Evolutionary conservation across 2,797 vertebrate genomes (phyloP).

Genomic region (Helarctos malayanus): DNA sequence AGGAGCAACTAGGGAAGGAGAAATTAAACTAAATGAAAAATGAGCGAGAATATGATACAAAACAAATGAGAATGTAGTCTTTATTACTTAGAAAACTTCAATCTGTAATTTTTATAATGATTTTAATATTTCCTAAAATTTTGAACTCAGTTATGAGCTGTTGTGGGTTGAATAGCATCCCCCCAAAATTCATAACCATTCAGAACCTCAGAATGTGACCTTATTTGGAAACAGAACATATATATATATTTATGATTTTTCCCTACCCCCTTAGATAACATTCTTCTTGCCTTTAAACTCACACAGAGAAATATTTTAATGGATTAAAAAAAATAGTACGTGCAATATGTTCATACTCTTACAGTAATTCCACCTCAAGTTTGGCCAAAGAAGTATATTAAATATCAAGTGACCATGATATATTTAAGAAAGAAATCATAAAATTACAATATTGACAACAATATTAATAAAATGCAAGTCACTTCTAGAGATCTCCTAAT

Average conservation of each 20-base stretch:
- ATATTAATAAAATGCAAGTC: conserved; percentile 9
- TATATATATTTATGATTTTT: background rate
- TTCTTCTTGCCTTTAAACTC: background rate
- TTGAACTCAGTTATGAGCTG: background rate
- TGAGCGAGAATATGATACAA: background rate
- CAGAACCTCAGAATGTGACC: background rate
- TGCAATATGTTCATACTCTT: background rate
- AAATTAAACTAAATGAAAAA: conserved; percentile 35
- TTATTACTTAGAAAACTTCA: conserved; percentile 4
- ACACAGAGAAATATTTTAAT: conserved; percentile 8
- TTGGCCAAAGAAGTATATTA: background rate
- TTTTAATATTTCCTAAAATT: conserved; percentile 22
- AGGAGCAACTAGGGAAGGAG: background rate
- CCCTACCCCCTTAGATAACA: background rate
- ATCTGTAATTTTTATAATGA: background rate
- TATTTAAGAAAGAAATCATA: background rate
- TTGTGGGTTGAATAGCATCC: background rate
- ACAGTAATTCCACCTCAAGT: background rate
- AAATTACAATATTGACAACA: background rate
- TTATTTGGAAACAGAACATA: background rate
- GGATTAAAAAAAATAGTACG: background rate
- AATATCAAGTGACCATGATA: background rate
- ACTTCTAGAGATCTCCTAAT: background rate
- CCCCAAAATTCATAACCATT: background rate
- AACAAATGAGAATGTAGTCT: background rate